Evolutionary conservation across 1,140 invertebrate species (phyloP), one percentile per base, ranked within the genome.

Genomic region (Pentalonia nigronervosa): DNA sequence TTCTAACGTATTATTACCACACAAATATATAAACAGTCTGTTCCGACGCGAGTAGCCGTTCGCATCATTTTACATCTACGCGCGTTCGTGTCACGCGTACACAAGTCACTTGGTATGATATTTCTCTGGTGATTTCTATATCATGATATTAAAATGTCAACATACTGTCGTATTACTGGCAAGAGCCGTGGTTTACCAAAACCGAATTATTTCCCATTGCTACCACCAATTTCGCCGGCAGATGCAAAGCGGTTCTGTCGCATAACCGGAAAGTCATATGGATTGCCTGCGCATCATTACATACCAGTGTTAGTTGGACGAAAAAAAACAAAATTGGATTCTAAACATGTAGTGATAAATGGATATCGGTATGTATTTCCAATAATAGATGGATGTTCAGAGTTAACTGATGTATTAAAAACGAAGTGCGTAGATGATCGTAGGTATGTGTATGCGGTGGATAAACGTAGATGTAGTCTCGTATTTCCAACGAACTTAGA

Each of bases 141-240:
- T 41, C 36, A 93, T 94, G 93, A 67, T 91, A 81, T 56, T 56
- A 91, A 90, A 89, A 94, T 94, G 94, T 94, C 94, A 9, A 94
- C 97, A 87, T 97, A 96, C 95, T 98, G 97, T 95, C 97, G 97
- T 95, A 98, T 98, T 93, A 98, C 97, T 56, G 97, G 97, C 56
- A 96, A 96, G 94, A 97, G 97, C 95, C 96, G 97, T 83, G 97
- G 97, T 94, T 96, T 98, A 94, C 97, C 97, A 81, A 97, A 97
- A 94, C 97, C 97, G 53, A 97, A 98, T 95, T 98, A 98, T 95
- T 97, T 98, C 94, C 97, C 98, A 7, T 95, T 98, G 48, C 95
- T 98, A 50, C 97, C 97, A 34, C 97, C 97, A 0, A 97, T 98
- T 93, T 97, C 97, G 89, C 97, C 97, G 7, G 97, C 97, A 7